Evolutionary conservation across 2,888 invertebrate genomes (phyloP), one percentile per base, ranked within the genome.

Genomic region (Pasiphila rectangulata): DNA sequence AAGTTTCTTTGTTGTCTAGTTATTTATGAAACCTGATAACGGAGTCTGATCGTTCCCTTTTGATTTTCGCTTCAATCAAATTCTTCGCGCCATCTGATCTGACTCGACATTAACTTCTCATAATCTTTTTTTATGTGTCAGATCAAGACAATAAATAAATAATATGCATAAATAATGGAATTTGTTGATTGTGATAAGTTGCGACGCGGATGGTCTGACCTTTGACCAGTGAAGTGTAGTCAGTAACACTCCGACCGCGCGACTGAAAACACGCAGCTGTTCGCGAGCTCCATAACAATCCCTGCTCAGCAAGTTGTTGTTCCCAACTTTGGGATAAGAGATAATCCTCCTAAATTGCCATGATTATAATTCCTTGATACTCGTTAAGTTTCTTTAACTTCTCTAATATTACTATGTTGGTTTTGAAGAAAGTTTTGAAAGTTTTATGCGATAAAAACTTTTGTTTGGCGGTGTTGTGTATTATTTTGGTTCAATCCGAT

Each of bases 181-280:
- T 43, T 46, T 23, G 16, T 39, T 38, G 40, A 25, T 36, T 21
- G 41, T 46, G 46, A 49, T 53, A 47, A 49, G 42, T 29, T 34
- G 21, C 36, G 37, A 27, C 46, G 20, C 29, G 30, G 30, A 1
- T 27, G n/a, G 45, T 43, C 37, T 51, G 54, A 51, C 44, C 44
- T 51, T 13, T 32, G 17, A 10, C 36, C 30, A 7, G 25, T 52
- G 15, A 27, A 32, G 24, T 37, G 41, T 40, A 52, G 49, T 59
- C 63, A 68, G 69, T 68, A 34, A 40, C 55, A 53, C 40, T 54
- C 57, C 57, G 61, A 53, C 41, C 66, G 64, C 61, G 63, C 37
- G 44, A 16, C 45, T 41, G 59, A 37, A 37, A 27, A 52, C 61
- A 67, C 67, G 69, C 51, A 41, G 5, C 43, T 10, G 13, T 10